Evolutionary conservation across 2,113 vertebrate genomes (phyloP).

Genomic region (Serranochromis macrocephalus): DNA sequence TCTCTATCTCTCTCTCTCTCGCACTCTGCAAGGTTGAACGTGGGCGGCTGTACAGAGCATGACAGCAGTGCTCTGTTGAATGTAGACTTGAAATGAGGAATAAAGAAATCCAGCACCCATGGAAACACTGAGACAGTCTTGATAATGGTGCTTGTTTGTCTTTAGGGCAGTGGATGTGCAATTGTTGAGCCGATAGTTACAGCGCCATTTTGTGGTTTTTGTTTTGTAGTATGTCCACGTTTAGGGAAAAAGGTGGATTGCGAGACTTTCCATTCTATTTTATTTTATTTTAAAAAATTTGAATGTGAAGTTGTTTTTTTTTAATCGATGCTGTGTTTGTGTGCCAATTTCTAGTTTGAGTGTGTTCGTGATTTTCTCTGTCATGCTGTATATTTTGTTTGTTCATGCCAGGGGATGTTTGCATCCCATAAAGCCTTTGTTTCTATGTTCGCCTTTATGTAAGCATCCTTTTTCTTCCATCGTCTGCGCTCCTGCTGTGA

Average conservation of each 20-base stretch:
- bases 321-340: neutral
- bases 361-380: neutral
- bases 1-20: neutral
- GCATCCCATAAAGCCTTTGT: conserved; percentile 14
- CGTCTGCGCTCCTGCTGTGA: conserved; percentile 39
- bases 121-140: conserved; percentile 27
- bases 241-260: neutral
- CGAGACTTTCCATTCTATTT: neutral
- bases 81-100: conserved; percentile 58
- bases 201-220: conserved; percentile 10
- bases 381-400: neutral
- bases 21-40: conserved; percentile 57
- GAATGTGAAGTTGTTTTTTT: neutral
- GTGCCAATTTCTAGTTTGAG: neutral
- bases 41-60: conserved; percentile 65
- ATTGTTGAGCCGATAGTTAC: neutral
- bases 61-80: conserved; percentile 64
- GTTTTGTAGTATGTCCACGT: neutral
- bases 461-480: conserved; percentile 27
- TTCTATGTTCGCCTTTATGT: conserved; percentile 9
- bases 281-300: neutral
- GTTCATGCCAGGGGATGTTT: conserved; percentile 7
- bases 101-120: conserved; percentile 48
- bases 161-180: neutral
- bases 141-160: conserved; percentile 28